Evolutionary conservation across 2,888 invertebrate genomes (phyloP).

Genomic region (Saturnia pavonia): DNA sequence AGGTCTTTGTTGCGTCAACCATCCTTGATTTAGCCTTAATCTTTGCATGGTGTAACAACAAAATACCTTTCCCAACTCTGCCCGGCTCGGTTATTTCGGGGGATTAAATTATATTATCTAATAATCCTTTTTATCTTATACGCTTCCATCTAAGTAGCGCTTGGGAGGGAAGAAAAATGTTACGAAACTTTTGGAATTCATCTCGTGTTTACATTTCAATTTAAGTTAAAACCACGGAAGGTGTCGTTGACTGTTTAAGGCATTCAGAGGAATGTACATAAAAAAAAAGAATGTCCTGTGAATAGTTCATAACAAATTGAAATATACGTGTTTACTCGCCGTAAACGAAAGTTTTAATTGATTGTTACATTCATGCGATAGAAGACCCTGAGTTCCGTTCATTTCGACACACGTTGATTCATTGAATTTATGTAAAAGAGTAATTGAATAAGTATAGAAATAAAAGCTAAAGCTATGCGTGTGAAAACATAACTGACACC

Average conservation of each 20-base stretch:
- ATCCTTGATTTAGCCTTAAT: constrained; percentile 18
- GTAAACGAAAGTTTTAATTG: constrained; percentile 28
- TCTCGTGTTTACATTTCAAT: constrained; percentile 45
- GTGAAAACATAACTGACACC: constrained; percentile 17
- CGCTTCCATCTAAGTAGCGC: constrained; percentile 30
- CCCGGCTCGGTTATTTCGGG: constrained; percentile 13
- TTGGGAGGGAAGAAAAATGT: constrained; percentile 24
- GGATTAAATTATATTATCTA: constrained; percentile 36
- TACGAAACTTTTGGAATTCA: constrained; percentile 41
- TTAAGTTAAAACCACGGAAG: constrained; percentile 33
- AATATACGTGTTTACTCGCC: constrained; percentile 35
- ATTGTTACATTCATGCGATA: constrained; percentile 27
- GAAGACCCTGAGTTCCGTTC: neutral
- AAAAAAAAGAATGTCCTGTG: constrained; percentile 47
- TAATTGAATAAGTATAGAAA: neutral
- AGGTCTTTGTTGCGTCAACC: constrained; percentile 18
- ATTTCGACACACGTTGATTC: neutral
- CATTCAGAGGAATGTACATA: constrained; percentile 40
- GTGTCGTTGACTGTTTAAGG: constrained; percentile 47
- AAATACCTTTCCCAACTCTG: constrained; percentile 15
- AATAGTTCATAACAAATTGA: constrained; percentile 34
- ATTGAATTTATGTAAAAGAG: neutral
- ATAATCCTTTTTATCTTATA: constrained; percentile 46
- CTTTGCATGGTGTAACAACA: constrained; percentile 17
- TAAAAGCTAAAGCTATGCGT: neutral